These are phyloP conservation scores for Orthonevra nobilis DNA, from an alignment of 2,888 invertebrate species.

Conservation along the genomic window DNA sequence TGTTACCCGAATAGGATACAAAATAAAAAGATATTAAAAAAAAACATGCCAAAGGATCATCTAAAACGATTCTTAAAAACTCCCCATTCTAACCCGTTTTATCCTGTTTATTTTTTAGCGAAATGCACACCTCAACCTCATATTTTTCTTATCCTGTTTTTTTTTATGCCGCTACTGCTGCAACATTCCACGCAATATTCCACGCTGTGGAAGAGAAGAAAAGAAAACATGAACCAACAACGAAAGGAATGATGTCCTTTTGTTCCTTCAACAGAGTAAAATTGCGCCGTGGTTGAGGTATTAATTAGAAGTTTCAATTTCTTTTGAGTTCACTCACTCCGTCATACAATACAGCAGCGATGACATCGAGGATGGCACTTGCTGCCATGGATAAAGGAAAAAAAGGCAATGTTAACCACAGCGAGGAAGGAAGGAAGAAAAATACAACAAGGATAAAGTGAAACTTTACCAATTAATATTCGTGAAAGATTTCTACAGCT, in stretches of 20 bases:
- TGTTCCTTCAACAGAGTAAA: constrained; percentile 28
- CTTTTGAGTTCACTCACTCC: constrained; percentile 51
- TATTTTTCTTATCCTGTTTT: not conserved
- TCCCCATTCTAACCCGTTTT: not conserved
- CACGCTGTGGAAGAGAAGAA: constrained; percentile 11
- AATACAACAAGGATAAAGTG: constrained; percentile 28
- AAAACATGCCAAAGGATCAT: constrained; percentile 23
- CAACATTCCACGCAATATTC: constrained; percentile 27
- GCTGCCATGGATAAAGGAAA: constrained; percentile 25
- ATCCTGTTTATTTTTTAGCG: constrained; percentile 25
- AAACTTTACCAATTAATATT: constrained; percentile 70
- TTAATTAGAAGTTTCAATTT: constrained; percentile 70
- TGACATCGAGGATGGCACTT: constrained; percentile 62
- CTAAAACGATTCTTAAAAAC: not conserved
- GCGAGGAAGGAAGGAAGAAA: constrained; percentile 25
- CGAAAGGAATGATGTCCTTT: constrained; percentile 55
- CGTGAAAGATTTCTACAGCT: constrained; percentile 54
- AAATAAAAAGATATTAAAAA: constrained; percentile 9
- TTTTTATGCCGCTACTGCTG: not conserved
- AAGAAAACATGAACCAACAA: constrained; percentile 51
- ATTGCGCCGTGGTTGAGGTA: constrained; percentile 45
- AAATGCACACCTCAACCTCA: constrained; percentile 39
- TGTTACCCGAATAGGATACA: constrained; percentile 41
- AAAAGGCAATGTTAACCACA: constrained; percentile 37
- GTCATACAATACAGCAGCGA: constrained; percentile 19